Evolutionary conservation across 1,140 invertebrate species (phyloP).

Genomic region (Panagrolaimus sp.): DNA sequence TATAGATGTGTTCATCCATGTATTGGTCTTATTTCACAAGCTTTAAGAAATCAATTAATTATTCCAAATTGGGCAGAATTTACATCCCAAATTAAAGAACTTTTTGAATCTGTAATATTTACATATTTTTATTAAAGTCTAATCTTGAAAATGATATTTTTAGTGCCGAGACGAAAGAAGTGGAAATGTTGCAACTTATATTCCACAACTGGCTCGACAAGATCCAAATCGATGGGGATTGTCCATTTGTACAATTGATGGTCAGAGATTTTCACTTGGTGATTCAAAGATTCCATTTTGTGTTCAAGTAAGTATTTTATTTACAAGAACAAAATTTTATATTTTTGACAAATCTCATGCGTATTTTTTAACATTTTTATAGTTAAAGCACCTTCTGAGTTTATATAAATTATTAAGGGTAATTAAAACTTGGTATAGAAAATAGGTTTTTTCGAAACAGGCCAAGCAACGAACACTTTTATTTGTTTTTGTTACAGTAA

Average conservation of each 20-base stretch:
- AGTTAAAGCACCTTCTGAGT: too few species aligned
- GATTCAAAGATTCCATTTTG: conserved; percentile 86
- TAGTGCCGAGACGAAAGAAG: conserved; percentile 18
- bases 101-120: conserved; percentile 69
- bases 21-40: conserved; percentile 72
- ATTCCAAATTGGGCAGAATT: conserved; percentile 89
- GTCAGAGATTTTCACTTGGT: conserved; percentile 81
- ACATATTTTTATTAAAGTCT: conserved; percentile 18
- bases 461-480: too few species aligned
- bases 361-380: too few species aligned
- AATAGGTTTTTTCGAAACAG: too few species aligned
- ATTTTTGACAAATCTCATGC: too few species aligned
- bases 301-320: too few species aligned
- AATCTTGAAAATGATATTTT: background rate
- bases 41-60: conserved; percentile 85
- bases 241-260: conserved; percentile 87
- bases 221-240: conserved; percentile 82
- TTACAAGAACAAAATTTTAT: too few species aligned
- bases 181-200: conserved; percentile 75
- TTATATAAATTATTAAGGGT: too few species aligned
- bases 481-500: too few species aligned
- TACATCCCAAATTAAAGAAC: conserved; percentile 80
- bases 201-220: conserved; percentile 83
- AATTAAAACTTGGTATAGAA: too few species aligned
- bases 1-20: conserved; percentile 51